Evolutionary conservation across 2,888 invertebrate genomes (phyloP).

Genomic region (Acleris cristana): DNA sequence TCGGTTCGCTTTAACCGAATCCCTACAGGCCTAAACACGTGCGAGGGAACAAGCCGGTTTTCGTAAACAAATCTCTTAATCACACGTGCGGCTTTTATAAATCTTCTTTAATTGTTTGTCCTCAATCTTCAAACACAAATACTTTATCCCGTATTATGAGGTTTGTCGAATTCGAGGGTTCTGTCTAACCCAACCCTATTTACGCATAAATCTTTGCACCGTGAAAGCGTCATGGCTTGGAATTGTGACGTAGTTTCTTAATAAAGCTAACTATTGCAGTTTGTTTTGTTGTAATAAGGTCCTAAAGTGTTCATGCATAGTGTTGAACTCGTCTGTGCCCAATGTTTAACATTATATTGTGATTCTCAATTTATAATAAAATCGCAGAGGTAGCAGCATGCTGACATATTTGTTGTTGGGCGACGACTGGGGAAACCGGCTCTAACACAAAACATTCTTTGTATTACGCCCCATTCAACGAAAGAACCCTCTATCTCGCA

Average conservation of each 20-base stretch:
- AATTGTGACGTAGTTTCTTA: slow-evolving; percentile 9
- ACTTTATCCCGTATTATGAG: slow-evolving; percentile 7
- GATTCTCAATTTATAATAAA: slow-evolving; percentile 6
- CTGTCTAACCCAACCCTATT: background rate
- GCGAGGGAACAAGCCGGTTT: slow-evolving; percentile 11
- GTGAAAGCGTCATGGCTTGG: background rate
- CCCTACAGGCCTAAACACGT: slow-evolving; percentile 2
- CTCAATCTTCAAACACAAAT: slow-evolving; percentile 25
- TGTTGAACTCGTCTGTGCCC: too few species aligned
- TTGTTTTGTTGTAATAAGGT: too few species aligned
- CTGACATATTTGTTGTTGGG: slow-evolving; percentile 8
- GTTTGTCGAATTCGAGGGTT: slow-evolving; percentile 14
- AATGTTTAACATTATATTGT: background rate
- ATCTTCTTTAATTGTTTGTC: slow-evolving; percentile 27
- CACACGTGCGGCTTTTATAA: slow-evolving; percentile 24
- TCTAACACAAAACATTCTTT: slow-evolving; percentile 22
- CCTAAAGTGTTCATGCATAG: too few species aligned
- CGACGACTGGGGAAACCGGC: slow-evolving; percentile 15
- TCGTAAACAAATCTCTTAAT: slow-evolving; percentile 24
- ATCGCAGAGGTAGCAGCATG: slow-evolving; percentile 2
- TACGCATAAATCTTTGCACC: background rate
- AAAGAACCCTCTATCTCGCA: slow-evolving; percentile 11
- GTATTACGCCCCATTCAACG: slow-evolving; percentile 14
- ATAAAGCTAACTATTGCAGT: background rate
- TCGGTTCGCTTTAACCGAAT: slow-evolving; percentile 1